phyloP scores from a whole-genome alignment of 2,797 vertebrate species.

The Coluber constrictor region DNA sequence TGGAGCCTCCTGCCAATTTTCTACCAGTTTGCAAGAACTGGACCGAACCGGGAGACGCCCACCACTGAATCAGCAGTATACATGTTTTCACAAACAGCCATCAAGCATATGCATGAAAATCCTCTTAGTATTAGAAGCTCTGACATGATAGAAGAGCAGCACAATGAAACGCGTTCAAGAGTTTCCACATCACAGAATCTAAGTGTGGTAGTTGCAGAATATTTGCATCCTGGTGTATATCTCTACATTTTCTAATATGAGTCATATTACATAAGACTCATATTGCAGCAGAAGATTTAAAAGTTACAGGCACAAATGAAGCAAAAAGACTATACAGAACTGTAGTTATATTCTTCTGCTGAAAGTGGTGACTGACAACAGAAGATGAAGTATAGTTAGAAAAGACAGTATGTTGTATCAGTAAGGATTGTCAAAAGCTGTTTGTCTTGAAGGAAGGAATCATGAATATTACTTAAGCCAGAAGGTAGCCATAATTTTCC shows the following conservation, averaged over 20 bases:
- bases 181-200: not conserved
- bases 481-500: not conserved
- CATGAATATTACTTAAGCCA: not conserved
- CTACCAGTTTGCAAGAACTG: too few species aligned
- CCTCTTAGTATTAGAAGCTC: not conserved
- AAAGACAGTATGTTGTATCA: not conserved
- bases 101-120: not conserved
- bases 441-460: not conserved
- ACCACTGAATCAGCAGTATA: not conserved
- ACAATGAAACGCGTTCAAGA: not conserved
- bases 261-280: not conserved
- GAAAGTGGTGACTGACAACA: not conserved
- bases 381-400: not conserved
- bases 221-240: not conserved
- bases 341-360: not conserved
- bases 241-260: not conserved
- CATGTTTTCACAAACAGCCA: not conserved
- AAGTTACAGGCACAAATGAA: not conserved
- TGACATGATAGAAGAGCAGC: not conserved
- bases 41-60: too few species aligned
- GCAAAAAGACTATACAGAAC: not conserved
- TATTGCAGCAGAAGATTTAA: not conserved
- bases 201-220: not conserved
- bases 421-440: not conserved
- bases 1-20: too few species aligned